A percentile compares a stretch with the other conserved stretches of the same genome.
phyloP scores from a whole-genome alignment of 2,113 vertebrate genomes.

The Corapipo altera region DNA sequence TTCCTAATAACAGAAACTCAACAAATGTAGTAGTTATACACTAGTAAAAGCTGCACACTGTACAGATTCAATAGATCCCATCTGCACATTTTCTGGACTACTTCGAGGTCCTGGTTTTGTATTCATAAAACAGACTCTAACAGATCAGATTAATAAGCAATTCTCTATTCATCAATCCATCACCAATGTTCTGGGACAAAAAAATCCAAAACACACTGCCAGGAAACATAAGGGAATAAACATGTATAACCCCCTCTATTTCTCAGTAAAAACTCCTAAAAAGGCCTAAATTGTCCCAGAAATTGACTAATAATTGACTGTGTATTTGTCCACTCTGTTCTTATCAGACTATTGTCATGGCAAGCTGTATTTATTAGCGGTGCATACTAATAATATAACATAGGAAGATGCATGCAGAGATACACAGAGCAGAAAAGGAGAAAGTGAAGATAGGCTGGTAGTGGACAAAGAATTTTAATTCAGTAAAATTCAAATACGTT shows the following conservation, averaged over 20 bases:
- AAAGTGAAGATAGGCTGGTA: background rate
- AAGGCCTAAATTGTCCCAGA: background rate
- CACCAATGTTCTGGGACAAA: background rate
- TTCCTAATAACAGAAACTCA: background rate
- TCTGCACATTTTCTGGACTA: background rate
- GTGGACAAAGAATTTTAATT: background rate
- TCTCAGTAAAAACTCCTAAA: background rate
- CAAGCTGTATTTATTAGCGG: background rate
- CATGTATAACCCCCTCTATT: accelerated
- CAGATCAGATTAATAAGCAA: background rate
- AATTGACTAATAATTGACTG: background rate
- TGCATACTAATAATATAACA: background rate
- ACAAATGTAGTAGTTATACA: background rate
- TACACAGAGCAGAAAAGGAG: background rate
- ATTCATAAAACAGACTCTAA: background rate
- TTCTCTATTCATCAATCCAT: background rate
- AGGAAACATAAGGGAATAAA: background rate
- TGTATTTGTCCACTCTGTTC: background rate
- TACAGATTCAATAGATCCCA: background rate
- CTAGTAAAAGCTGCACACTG: background rate
- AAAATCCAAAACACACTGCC: background rate
- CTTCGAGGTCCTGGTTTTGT: background rate
- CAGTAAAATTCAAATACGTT: background rate
- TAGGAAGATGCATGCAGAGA: background rate
- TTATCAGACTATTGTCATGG: background rate